Conservation (phyloP, 2,797 vertebrate species). For the Chiloscyllium punctatum region DNA sequence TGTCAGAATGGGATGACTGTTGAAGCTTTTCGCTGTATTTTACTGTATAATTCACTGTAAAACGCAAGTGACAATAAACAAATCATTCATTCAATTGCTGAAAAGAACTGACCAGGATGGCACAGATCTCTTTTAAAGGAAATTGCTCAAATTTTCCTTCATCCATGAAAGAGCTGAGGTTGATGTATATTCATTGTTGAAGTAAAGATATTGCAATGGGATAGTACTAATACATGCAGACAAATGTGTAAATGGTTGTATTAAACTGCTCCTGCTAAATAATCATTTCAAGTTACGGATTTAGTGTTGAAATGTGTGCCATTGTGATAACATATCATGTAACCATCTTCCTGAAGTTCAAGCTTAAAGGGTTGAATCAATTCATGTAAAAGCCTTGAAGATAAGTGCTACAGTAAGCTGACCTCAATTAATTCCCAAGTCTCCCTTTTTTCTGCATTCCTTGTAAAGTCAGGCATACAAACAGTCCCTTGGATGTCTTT, state of each 20-base stretch:
- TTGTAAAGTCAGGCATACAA: neutral
- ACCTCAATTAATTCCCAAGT: slow-evolving; percentile 24
- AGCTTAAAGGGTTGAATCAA: neutral
- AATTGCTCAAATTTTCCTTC: neutral
- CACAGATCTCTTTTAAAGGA: neutral
- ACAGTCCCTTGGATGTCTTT: neutral
- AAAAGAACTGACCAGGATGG: neutral
- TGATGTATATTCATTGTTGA: neutral
- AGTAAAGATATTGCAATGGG: neutral
- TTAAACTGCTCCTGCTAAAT: neutral
- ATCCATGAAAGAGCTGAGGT: neutral
- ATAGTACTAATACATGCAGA: neutral
- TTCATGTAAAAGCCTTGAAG: neutral
- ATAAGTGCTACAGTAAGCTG: neutral
- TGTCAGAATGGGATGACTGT: no score
- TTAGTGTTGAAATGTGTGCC: neutral
- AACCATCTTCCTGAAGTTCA: slow-evolving; percentile 4
- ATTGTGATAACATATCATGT: neutral
- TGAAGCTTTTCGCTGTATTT: no score
- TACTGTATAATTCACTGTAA: no score
- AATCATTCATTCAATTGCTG: neutral
- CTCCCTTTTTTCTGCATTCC: neutral
- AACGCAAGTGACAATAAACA: no score
- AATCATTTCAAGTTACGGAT: slow-evolving; percentile 12
- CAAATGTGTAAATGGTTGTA: slow-evolving; percentile 4